phyloP scores from a whole-genome alignment of 2,797 vertebrate genomes.

The Sebastes trivittatus region DNA sequence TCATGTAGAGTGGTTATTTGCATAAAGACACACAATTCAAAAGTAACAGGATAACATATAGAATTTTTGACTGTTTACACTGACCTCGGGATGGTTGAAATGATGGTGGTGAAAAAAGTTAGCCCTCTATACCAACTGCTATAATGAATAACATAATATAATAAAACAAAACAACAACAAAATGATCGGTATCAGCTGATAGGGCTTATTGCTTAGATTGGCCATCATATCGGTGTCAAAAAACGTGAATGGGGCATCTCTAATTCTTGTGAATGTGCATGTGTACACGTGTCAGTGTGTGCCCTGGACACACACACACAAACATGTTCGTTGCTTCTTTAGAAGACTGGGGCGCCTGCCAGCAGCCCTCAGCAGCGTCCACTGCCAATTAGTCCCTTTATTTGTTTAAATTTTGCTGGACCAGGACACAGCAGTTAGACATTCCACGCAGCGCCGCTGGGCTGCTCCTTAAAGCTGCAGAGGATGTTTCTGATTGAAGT shows the following conservation, averaged over 20 bases:
- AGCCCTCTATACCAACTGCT: no score
- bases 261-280: neutral
- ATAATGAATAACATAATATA: neutral
- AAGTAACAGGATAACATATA: no score
- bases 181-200: neutral
- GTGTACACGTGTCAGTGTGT: constrained; percentile 6
- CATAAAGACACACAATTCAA: no score
- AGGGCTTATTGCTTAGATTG: no score
- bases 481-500: constrained; percentile 30
- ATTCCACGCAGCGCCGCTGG: constrained; percentile 16
- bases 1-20: no score
- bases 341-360: constrained; percentile 58
- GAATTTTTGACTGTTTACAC: no score
- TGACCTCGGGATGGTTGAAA: no score
- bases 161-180: neutral
- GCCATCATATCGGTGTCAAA: neutral
- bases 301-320: neutral
- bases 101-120: no score
- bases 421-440: constrained; percentile 29
- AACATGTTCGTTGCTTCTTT: constrained; percentile 34
- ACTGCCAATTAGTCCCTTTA: constrained; percentile 71
- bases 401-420: constrained; percentile 66
- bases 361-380: constrained; percentile 48
- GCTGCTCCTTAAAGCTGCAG: constrained; percentile 37
- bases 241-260: neutral